Conservation (phyloP, 2,797 vertebrate genomes). For the Coreius guichenoti region DNA sequence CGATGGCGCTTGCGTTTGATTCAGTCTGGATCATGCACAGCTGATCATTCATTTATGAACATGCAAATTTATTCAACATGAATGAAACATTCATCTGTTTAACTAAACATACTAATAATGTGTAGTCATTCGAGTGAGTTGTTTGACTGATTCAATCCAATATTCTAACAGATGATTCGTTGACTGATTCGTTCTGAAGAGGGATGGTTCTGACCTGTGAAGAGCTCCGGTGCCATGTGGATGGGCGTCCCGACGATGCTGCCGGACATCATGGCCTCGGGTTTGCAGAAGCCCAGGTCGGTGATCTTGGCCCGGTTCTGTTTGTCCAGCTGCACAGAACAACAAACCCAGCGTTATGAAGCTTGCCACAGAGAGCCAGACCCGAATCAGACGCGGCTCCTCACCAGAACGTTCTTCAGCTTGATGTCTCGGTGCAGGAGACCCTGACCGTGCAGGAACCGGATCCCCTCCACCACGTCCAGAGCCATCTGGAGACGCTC, state of each 20-base stretch:
- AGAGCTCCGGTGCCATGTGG: slow-evolving; percentile 98
- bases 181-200: neutral
- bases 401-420: slow-evolving; percentile 97
- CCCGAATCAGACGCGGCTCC: slow-evolving; percentile 43
- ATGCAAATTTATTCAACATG: too few relatives aligned
- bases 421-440: slow-evolving; percentile 97
- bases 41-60: too few relatives aligned
- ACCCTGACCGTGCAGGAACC: slow-evolving; percentile 95
- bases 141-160: too few relatives aligned
- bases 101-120: too few relatives aligned
- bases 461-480: slow-evolving; percentile 97
- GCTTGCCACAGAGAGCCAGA: neutral
- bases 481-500: slow-evolving; percentile 91
- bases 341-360: neutral
- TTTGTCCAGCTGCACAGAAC: slow-evolving; percentile 87
- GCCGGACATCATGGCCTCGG: slow-evolving; percentile 99
- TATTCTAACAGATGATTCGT: too few relatives aligned
- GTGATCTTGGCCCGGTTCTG: slow-evolving; percentile 98
- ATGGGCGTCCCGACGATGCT: slow-evolving; percentile 99
- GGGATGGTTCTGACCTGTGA: slow-evolving; percentile 84
- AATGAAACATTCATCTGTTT: neutral
- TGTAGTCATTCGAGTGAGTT: too few relatives aligned
- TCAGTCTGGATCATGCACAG: too few relatives aligned
- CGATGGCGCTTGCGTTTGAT: too few relatives aligned
- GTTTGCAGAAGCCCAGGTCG: slow-evolving; percentile 97